Percentiles rank a stretch among this genome's conserved stretches.
These are phyloP conservation scores for Myotis brandtii DNA, from an alignment of 2,113 vertebrate genomes.

Conservation along the genomic window DNA sequence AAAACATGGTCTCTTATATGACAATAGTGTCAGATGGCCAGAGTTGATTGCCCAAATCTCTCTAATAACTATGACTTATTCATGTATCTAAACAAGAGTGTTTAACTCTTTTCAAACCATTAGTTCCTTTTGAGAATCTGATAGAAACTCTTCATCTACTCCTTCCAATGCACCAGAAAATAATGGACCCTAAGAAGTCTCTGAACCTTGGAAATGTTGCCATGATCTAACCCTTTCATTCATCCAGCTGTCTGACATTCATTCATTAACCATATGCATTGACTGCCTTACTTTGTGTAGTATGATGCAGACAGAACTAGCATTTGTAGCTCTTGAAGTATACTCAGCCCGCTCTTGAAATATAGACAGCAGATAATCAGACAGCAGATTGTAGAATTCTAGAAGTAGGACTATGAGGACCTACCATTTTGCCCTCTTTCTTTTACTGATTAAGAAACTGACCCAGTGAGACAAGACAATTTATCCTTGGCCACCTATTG, in stretches of 20 bases:
- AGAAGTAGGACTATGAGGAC: neutral
- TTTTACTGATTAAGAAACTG: neutral
- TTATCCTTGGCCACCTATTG: neutral
- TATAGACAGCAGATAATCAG: neutral
- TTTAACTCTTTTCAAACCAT: constrained; percentile 13
- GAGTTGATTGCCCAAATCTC: neutral
- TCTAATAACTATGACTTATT: neutral
- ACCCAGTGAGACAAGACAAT: neutral
- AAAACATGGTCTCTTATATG: neutral
- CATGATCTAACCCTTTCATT: neutral
- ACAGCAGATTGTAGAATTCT: neutral
- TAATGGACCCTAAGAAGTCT: neutral
- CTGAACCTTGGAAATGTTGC: neutral
- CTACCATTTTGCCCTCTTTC: neutral
- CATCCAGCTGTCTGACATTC: neutral
- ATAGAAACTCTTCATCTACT: neutral
- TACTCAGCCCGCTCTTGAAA: neutral
- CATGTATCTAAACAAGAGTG: neutral
- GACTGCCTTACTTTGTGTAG: neutral
- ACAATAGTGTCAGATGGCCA: neutral
- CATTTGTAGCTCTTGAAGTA: neutral
- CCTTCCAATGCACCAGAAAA: neutral
- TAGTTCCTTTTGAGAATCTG: neutral
- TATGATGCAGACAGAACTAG: neutral
- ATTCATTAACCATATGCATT: neutral